Percentiles rank a stretch among this genome's conserved stretches.
Conservation (phyloP, 2,113 vertebrate species). For the Stercorarius parasiticus region DNA sequence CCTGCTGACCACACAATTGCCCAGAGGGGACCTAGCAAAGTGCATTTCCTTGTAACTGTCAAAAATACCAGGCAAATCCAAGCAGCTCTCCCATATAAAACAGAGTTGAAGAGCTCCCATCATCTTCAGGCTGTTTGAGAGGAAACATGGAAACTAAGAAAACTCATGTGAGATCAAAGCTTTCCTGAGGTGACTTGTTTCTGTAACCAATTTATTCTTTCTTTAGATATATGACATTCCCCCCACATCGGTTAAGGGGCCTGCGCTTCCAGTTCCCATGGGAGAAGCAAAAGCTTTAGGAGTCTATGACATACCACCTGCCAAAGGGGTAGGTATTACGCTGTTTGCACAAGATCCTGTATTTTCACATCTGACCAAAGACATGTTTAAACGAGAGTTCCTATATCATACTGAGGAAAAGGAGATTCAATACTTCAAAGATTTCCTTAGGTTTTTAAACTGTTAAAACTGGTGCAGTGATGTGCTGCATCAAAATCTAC, state of each 20-base stretch:
- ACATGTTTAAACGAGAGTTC: background rate
- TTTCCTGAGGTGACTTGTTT: background rate
- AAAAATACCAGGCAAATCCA: background rate
- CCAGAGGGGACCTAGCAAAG: background rate
- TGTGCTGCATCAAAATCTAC: background rate
- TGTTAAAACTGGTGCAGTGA: background rate
- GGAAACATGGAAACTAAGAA: background rate
- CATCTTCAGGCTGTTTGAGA: background rate
- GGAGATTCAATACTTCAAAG: background rate
- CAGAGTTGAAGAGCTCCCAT: background rate
- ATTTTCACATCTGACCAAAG: background rate
- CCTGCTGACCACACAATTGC: background rate
- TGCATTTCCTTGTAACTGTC: background rate
- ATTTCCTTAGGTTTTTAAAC: background rate
- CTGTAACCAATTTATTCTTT: constrained; percentile 15
- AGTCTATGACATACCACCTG: constrained; percentile 87
- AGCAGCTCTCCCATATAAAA: background rate
- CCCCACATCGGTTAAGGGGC: constrained; percentile 75
- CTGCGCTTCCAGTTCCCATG: constrained; percentile 59
- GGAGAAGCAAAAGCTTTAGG: constrained; percentile 79
- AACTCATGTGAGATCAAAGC: background rate
- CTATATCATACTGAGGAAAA: background rate
- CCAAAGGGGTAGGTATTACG: constrained; percentile 77
- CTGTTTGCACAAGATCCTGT: background rate
- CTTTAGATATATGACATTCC: constrained; percentile 93